A percentile compares a stretch with the other conserved stretches of the same genome.
These are phyloP conservation scores for Macquaria ambigua DNA, from an alignment of 2,113 vertebrate genomes.

Conservation along the genomic window DNA sequence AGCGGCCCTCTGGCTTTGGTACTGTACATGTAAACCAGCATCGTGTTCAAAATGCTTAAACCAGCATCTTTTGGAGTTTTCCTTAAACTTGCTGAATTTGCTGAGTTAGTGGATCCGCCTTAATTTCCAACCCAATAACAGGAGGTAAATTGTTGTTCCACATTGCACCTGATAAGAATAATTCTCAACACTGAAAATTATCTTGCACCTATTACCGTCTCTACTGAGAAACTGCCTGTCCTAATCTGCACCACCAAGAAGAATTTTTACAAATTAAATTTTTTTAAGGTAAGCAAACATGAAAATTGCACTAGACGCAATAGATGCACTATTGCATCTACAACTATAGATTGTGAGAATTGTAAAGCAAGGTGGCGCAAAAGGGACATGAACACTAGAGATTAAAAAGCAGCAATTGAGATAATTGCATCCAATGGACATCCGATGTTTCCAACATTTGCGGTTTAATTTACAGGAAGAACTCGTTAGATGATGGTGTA, in stretches of 20 bases:
- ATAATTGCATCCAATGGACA: background rate
- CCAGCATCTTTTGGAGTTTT: conserved; percentile 73
- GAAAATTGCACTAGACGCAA: background rate
- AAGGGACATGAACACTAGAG: background rate
- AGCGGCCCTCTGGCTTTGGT: conserved; percentile 66
- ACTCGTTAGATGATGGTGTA: background rate
- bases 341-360: background rate
- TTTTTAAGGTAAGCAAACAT: conserved; percentile 23
- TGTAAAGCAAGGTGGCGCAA: background rate
- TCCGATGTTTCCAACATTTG: background rate
- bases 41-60: conserved; percentile 60
- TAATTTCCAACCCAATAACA: conserved; percentile 69
- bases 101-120: conserved; percentile 60
- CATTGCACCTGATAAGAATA: conserved; percentile 53
- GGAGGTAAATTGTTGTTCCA: conserved; percentile 66
- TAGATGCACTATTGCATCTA: conserved; percentile 3
- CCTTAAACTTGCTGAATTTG: conserved; percentile 68
- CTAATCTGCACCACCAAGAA: conserved; percentile 42
- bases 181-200: conserved; percentile 46
- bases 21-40: conserved; percentile 62
- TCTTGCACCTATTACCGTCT: conserved; percentile 25
- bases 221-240: conserved; percentile 18
- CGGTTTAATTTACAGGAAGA: background rate
- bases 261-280: background rate
- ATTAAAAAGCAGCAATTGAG: background rate